A percentile compares a stretch with the other conserved stretches of the same genome.
These are phyloP conservation scores for Spinus olivaceus DNA, from an alignment of 2,797 vertebrate species.

Conservation along the genomic window DNA sequence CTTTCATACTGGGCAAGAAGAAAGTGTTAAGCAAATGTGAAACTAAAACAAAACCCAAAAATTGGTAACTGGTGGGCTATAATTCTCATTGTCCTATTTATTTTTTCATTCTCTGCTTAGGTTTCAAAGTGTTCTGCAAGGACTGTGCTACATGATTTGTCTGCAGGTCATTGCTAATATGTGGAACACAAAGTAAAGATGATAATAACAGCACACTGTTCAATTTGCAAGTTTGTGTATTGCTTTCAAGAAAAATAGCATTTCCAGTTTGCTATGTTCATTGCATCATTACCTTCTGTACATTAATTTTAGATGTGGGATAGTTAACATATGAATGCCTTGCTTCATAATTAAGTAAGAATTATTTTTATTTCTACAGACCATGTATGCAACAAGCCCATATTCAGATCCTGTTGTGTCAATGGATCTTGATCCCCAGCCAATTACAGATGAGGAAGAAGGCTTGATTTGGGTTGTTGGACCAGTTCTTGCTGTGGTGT, in stretches of 20 bases:
- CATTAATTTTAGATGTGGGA: neutral
- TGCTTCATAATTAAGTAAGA: neutral
- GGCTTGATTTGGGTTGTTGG: constrained; percentile 99
- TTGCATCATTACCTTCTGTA: neutral
- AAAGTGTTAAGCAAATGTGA: neutral
- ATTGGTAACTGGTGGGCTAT: neutral
- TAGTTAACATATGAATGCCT: neutral
- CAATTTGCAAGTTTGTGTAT: neutral
- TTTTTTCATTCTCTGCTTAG: neutral
- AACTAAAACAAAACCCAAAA: neutral
- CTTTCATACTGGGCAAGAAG: neutral
- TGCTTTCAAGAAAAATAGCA: neutral
- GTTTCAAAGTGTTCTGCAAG: neutral
- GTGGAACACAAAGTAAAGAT: neutral
- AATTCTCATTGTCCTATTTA: neutral
- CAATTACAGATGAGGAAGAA: constrained; percentile 98
- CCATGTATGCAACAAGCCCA: constrained; percentile 96
- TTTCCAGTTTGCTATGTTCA: neutral
- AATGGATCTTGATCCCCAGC: constrained; percentile 94
- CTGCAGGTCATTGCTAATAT: neutral
- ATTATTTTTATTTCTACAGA: constrained; percentile 74
- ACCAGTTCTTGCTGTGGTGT: constrained; percentile 96
- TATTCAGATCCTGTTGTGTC: constrained; percentile 96
- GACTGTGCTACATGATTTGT: neutral
- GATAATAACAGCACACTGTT: neutral